Percentiles rank a stretch among this genome's conserved stretches.
These are phyloP conservation scores for Plebejus argus DNA, from an alignment of 2,888 invertebrate species.

Conservation along the genomic window DNA sequence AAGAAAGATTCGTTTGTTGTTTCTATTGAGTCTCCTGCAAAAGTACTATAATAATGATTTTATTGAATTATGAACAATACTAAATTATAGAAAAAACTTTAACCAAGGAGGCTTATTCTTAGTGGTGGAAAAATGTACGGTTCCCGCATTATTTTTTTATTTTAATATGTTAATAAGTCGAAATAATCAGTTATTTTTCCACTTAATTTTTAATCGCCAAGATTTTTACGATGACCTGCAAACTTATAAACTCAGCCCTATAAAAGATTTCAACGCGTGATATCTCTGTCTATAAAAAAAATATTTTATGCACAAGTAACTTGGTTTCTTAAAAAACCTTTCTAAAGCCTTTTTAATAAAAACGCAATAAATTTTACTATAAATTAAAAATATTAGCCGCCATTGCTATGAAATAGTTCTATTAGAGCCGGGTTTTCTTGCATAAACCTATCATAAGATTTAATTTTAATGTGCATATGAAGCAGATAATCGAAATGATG, in stretches of 20 bases:
- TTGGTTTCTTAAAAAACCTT: background rate
- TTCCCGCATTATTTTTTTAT: too few relatives aligned
- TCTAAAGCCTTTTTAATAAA: background rate
- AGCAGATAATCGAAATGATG: background rate
- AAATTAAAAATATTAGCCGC: background rate
- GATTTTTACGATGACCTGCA: background rate
- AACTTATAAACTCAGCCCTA: background rate
- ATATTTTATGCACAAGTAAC: background rate
- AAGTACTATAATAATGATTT: too few relatives aligned
- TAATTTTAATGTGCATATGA: background rate
- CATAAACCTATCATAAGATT: slow-evolving; percentile 1
- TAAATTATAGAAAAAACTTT: too few relatives aligned
- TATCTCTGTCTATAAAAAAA: background rate
- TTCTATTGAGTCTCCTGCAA: too few relatives aligned
- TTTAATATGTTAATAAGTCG: too few relatives aligned
- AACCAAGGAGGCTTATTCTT: too few relatives aligned
- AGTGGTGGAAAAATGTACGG: too few relatives aligned
- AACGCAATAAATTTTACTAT: background rate
- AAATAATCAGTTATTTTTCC: too few relatives aligned
- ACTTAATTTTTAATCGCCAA: background rate
- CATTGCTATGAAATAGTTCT: background rate
- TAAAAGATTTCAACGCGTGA: background rate
- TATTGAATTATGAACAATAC: too few relatives aligned
- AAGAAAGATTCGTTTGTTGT: too few relatives aligned
- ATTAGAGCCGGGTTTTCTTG: background rate